Evolutionary conservation across 1,140 invertebrate genomes (phyloP).

Genomic region (Micrasema minimum): DNA sequence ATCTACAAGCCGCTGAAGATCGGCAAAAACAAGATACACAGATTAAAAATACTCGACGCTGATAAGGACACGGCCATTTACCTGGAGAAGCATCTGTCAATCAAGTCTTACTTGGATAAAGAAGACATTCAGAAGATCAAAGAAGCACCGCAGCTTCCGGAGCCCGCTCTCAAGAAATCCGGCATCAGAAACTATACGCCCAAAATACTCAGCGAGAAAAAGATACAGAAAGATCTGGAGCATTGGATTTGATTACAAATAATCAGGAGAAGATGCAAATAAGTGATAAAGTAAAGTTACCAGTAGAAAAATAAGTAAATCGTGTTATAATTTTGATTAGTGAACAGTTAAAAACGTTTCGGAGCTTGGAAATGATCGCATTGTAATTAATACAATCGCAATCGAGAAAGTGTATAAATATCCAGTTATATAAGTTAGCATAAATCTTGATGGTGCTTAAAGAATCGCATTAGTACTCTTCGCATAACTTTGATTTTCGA

Average conservation of each 20-base stretch:
- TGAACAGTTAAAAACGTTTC: too few species aligned
- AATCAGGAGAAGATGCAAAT: background rate
- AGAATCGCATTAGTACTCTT: background rate
- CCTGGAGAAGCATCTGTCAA: slow-evolving; percentile 69
- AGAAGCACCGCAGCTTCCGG: slow-evolving; percentile 47
- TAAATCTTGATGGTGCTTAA: slow-evolving; percentile 16
- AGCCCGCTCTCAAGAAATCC: slow-evolving; percentile 62
- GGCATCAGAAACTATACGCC: slow-evolving; percentile 75
- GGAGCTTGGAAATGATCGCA: background rate
- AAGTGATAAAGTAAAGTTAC: slow-evolving; percentile 30
- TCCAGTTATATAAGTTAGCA: slow-evolving; percentile 15
- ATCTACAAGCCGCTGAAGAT: slow-evolving; percentile 66
- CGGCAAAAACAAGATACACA: slow-evolving; percentile 64
- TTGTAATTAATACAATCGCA: too few species aligned
- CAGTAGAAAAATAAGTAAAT: slow-evolving; percentile 4
- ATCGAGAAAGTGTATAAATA: slow-evolving; percentile 8
- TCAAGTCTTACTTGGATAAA: slow-evolving; percentile 71
- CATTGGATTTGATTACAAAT: slow-evolving; percentile 58
- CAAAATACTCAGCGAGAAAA: slow-evolving; percentile 69
- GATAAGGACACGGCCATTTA: slow-evolving; percentile 62
- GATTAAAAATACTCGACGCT: slow-evolving; percentile 60
- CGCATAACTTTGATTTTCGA: background rate
- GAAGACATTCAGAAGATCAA: slow-evolving; percentile 62
- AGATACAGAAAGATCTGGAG: slow-evolving; percentile 61
- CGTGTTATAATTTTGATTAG: background rate